Evolutionary conservation across 2,113 vertebrate genomes (phyloP).

Genomic region (Lepus europaeus): DNA sequence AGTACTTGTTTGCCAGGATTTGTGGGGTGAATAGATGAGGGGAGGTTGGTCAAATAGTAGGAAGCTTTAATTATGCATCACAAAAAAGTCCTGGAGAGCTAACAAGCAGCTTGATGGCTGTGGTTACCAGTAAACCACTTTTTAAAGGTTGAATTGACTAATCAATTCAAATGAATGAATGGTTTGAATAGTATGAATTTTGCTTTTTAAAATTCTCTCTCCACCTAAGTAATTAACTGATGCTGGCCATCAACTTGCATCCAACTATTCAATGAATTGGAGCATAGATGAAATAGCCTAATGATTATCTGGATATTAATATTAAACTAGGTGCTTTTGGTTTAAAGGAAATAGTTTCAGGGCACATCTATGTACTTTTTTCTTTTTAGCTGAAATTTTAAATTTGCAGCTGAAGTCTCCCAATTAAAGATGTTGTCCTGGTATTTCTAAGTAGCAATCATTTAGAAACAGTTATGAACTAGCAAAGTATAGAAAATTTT

Average conservation of each 20-base stretch:
- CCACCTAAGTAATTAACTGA: not conserved
- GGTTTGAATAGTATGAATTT: not conserved
- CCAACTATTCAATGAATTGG: not conserved
- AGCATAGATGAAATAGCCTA: not conserved
- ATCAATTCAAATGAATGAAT: not conserved
- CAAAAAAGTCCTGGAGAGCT: not conserved
- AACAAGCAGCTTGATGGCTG: not conserved
- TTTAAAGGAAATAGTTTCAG: not conserved
- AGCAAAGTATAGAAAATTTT: not conserved
- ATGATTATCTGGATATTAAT: conserved; percentile 27
- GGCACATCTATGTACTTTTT: not conserved
- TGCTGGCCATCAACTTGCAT: not conserved
- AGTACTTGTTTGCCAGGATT: not conserved
- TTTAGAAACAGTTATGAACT: conserved; percentile 31
- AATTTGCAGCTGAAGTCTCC: not conserved
- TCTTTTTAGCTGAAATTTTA: too few relatives aligned
- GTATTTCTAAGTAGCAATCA: conserved; percentile 11
- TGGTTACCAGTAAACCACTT: not conserved
- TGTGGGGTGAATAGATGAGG: not conserved
- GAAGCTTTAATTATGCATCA: not conserved
- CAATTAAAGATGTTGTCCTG: not conserved
- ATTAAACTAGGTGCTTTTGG: not conserved
- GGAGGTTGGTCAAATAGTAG: not conserved
- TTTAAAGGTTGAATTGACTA: not conserved
- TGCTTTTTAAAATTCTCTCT: not conserved